A percentile compares a stretch with the other conserved stretches of the same genome.
Conservation (phyloP, 2,888 invertebrate species). For the Caenorhabditis japonica region DNA sequence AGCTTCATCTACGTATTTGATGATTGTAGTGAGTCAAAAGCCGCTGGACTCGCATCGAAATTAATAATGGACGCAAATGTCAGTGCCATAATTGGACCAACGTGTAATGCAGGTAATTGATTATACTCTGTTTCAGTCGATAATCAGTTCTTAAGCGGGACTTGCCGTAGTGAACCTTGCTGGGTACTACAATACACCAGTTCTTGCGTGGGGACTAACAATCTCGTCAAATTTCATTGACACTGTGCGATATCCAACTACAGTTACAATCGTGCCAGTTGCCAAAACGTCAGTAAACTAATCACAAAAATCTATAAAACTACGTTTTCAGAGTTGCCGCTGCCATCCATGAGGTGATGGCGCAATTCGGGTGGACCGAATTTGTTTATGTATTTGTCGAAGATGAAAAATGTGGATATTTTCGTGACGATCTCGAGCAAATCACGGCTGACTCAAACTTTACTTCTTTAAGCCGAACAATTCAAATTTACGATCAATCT, state of each 20-base stretch:
- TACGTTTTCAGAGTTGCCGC: slow-evolving; percentile 54
- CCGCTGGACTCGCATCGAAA: slow-evolving; percentile 49
- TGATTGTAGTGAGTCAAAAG: slow-evolving; percentile 55
- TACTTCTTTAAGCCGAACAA: slow-evolving; percentile 31
- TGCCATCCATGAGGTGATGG: slow-evolving; percentile 61
- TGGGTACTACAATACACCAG: slow-evolving; percentile 58
- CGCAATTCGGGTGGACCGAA: slow-evolving; percentile 61
- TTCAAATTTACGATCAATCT: slow-evolving; percentile 42
- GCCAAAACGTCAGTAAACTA: slow-evolving; percentile 47
- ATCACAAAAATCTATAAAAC: neutral
- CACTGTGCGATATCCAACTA: slow-evolving; percentile 48
- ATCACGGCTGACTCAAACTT: slow-evolving; percentile 41
- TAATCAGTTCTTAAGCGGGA: slow-evolving; percentile 37
- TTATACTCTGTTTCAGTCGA: neutral
- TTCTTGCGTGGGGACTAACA: slow-evolving; percentile 58
- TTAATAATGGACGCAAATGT: slow-evolving; percentile 56
- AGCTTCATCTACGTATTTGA: slow-evolving; percentile 60
- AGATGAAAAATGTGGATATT: slow-evolving; percentile 61
- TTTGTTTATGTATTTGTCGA: slow-evolving; percentile 65
- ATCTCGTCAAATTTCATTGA: slow-evolving; percentile 53
- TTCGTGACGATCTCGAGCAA: slow-evolving; percentile 56
- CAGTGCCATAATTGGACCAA: slow-evolving; percentile 61
- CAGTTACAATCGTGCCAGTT: slow-evolving; percentile 51
- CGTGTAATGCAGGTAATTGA: slow-evolving; percentile 49
- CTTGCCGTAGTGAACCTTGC: slow-evolving; percentile 49